Percentiles rank a stretch among this genome's conserved stretches.
Evolutionary conservation across 2,797 vertebrate genomes (phyloP).

Genomic region (Ctenosaura bakeri): DNA sequence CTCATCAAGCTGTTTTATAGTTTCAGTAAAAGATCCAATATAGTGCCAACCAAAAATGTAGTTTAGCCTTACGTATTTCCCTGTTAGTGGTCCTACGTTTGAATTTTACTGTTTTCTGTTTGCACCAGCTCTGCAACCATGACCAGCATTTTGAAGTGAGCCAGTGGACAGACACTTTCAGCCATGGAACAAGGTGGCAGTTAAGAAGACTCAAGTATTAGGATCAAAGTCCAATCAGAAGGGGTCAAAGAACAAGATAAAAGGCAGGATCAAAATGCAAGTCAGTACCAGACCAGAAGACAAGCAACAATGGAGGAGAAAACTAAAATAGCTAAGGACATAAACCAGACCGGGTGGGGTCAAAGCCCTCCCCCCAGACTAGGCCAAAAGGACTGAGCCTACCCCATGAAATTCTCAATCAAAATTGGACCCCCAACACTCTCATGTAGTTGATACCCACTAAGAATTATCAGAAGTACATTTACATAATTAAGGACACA

Average conservation of each 20-base stretch:
- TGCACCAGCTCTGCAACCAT: background rate
- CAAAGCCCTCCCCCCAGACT: background rate
- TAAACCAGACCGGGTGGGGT: too few relatives aligned
- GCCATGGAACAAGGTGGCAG: background rate
- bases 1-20: constrained; percentile 10
- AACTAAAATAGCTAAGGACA: background rate
- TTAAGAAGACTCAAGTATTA: background rate
- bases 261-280: background rate
- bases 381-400: too few relatives aligned
- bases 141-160: background rate
- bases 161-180: background rate
- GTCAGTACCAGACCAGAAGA: background rate
- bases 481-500: too few relatives aligned
- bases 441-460: too few relatives aligned
- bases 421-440: too few relatives aligned
- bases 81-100: background rate
- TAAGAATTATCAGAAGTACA: too few relatives aligned
- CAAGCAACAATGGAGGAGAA: background rate
- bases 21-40: background rate
- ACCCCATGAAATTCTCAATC: too few relatives aligned
- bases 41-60: background rate
- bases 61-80: background rate
- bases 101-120: constrained; percentile 20
- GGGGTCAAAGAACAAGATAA: background rate
- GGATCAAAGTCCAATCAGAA: background rate